Evolutionary conservation across 2,888 invertebrate species (phyloP), one percentile per base, ranked within the genome.

Genomic region (Hipparchia semele): DNA sequence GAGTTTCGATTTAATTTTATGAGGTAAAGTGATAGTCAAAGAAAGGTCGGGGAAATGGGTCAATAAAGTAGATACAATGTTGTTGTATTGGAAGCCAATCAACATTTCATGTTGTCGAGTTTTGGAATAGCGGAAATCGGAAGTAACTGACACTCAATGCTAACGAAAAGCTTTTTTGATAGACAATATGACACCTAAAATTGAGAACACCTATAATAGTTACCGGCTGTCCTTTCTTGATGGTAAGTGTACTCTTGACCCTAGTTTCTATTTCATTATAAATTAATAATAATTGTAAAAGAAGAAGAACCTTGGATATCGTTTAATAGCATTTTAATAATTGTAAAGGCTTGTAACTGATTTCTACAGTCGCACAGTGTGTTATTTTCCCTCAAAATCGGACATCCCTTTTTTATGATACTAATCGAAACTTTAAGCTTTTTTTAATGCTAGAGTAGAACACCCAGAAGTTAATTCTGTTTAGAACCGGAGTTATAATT

Each of bases 71-170:
- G 65, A 12, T 51, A 51, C 51, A 51, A 65, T 33, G 53, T 33
- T 10, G 53, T 33, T 53, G 65, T 53, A 65, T 49, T 64, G 49
- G 45, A 64, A 8, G 4, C n/a, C 13, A 64, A 64, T 65, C 65
- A 65, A 65, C 53, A 65, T 33, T 65, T 65, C 49, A 12, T 51
- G 51, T 33, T 53, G 33, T 65, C 65, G 65, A 51, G 51, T 51
- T 46, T 53, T 53, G 6, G 65, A 53, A 12, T 51, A 6, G 51
- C 51, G 65, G 53, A 65, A 65, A 53, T 53, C 33, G 65, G 33
- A 65, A 64, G 51, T 51, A 33, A 33, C 65, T 10, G 53, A 23
- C 65, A 65, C 51, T 65, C 49, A 64, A 62, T 62, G 23, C 6
- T 33, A 65, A 53, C 65, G 13, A 53, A 65, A 53, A 33, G 53